Conservation (phyloP, 2,113 vertebrate genomes). For the Gobius niger region DNA sequence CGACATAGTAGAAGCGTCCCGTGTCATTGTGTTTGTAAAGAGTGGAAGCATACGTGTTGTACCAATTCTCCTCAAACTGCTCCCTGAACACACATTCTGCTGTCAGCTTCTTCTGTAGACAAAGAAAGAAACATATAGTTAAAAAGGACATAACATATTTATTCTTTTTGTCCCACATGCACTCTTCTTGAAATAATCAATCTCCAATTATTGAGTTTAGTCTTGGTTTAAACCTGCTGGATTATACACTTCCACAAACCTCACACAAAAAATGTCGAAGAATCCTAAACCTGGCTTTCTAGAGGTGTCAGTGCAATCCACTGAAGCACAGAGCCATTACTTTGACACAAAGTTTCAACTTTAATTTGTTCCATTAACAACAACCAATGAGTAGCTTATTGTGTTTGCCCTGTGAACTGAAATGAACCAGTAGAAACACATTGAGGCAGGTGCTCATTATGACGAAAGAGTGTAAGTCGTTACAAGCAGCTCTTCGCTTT, state of each 20-base stretch:
- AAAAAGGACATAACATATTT: neutral
- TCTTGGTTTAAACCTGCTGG: neutral
- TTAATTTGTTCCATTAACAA: slow-evolving; percentile 11
- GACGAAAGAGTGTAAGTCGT: slow-evolving; percentile 59
- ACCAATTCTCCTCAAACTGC: slow-evolving; percentile 99
- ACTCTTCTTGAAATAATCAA: neutral
- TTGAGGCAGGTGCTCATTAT: slow-evolving; percentile 60
- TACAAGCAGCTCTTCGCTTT: slow-evolving; percentile 52
- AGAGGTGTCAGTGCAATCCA: neutral
- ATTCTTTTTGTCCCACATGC: too few relatives aligned
- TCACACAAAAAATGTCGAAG: too few relatives aligned
- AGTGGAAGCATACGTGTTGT: slow-evolving; percentile 98
- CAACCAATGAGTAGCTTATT: neutral
- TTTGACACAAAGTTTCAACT: neutral
- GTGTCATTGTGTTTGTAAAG: slow-evolving; percentile 94
- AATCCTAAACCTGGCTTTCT: neutral
- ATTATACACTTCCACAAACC: neutral
- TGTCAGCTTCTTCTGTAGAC: slow-evolving; percentile 91
- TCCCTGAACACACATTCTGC: slow-evolving; percentile 96
- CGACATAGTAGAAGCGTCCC: slow-evolving; percentile 93
- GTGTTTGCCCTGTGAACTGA: slow-evolving; percentile 17
- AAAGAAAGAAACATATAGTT: slow-evolving; percentile 33
- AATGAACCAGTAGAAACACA: slow-evolving; percentile 55
- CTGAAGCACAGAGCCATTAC: neutral
- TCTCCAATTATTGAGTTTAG: neutral